Conservation (phyloP, 2,888 invertebrate genomes). For the Rhagonycha fulva region DNA sequence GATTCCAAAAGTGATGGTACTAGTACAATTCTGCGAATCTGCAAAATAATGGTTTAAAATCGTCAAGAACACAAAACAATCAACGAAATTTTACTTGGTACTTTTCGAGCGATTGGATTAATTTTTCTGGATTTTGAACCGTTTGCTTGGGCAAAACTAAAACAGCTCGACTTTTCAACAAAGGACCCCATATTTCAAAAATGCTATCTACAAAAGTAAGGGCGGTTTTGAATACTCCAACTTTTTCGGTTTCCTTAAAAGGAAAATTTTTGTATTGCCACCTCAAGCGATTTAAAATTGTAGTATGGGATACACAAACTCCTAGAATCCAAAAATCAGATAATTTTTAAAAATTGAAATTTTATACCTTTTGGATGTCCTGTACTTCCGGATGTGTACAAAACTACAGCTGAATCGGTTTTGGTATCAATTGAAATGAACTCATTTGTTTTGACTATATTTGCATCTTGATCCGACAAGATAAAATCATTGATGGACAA, state of each 20-base stretch:
- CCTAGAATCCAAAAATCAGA: constrained; percentile 56
- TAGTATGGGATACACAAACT: constrained; percentile 77
- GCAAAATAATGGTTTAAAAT: constrained; percentile 39
- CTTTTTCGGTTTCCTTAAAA: constrained; percentile 63
- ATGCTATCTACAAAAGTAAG: constrained; percentile 84
- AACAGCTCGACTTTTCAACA: constrained; percentile 69
- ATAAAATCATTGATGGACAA: constrained; percentile 58
- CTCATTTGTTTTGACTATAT: constrained; percentile 49
- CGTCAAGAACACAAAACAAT: background rate
- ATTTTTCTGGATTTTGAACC: constrained; percentile 73
- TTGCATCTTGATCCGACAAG: constrained; percentile 43
- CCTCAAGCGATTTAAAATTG: constrained; percentile 75
- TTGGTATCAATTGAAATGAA: constrained; percentile 52
- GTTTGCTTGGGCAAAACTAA: constrained; percentile 69
- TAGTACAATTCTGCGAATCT: constrained; percentile 77
- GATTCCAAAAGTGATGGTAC: constrained; percentile 84
- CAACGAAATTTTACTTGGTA: background rate
- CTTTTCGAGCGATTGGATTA: constrained; percentile 44
- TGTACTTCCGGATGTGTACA: constrained; percentile 91
- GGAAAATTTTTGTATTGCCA: constrained; percentile 84
- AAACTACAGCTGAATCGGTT: constrained; percentile 69
- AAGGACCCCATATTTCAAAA: constrained; percentile 78
- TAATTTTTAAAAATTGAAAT: background rate
- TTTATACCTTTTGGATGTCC: constrained; percentile 83
- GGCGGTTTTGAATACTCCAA: constrained; percentile 82